Evolutionary conservation across 2,888 invertebrate species (phyloP), one percentile per base, ranked within the genome.

Genomic region (Zaprionus bogoriensis): DNA sequence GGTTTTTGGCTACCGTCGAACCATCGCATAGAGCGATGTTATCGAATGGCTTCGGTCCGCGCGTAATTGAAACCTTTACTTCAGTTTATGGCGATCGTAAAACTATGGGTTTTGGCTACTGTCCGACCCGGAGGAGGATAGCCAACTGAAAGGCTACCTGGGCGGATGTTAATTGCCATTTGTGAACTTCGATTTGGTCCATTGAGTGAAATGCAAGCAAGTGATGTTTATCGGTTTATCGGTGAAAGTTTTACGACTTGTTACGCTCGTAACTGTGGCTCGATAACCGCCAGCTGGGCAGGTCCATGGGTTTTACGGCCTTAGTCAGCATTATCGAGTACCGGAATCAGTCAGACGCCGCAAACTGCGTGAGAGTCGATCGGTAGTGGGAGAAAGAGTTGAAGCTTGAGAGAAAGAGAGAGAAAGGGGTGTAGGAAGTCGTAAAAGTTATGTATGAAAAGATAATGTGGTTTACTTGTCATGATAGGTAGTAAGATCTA

Each of bases 211-310:
- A 52, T 69, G 58, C 54, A 14, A 30, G 28, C 28, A 30, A 51
- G 55, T 66, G 81, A 82, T 80, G 70, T 44, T 74, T 74, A 82
- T 85, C 79, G 82, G 60, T 46, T 47, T 48, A 69, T 76, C 77
- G 86, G 83, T 62, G 80, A 80, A 80, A 80, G 80, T 80, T 85
- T 80, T 85, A 80, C 59, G 80, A 52, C 77, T 59, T 60, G 74
- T 76, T 73, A 65, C 70, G 73, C 50, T 84, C 73, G 61, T 73
- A 61, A 61, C 50, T 9, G 5, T 28, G 20, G 32, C 55, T 46
- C 32, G 52, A 70, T 66, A 17, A 27, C 10, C n/a, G 12, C 23
- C 69, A 67, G 28, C 52, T 50, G 65, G 5, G 19, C 9, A 32
- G 44, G 2, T 42, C 53, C 38, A 12, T 39, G 36, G 41, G 9